Evolutionary conservation across 2,888 invertebrate species (phyloP), one percentile per base, ranked within the genome.

Genomic region (Drosophila mulleri): DNA sequence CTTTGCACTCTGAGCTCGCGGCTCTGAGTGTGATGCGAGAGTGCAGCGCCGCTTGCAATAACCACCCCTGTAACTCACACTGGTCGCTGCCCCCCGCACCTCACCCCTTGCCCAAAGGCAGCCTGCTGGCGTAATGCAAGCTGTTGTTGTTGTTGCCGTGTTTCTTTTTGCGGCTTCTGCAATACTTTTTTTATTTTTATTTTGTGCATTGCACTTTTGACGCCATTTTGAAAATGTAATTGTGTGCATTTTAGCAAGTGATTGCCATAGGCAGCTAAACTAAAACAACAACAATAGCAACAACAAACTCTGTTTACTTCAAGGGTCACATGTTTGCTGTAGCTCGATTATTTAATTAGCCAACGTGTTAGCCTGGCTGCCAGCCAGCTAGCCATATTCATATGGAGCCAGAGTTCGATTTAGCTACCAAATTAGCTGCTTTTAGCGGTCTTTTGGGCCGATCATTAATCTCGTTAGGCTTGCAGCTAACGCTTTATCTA

Each of bases 181-280:
- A 71, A 65, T 78, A 72, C 47, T 53, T 66, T 54, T 65, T 50
- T 41, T n/a, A n/a, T 1, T 26, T 26, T 6, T 23, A 2, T 3
- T 66, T 62, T 53, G 58, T 80, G 57, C 66, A 67, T 63, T 78
- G 80, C 82, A 82, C 75, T 85, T 88, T 80, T 85, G 85, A 82
- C 91, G 91, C 91, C 91, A 91, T 91, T 91, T 91, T 91, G 86
- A 76, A 90, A 90, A 82, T 81, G 78, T 80, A 83, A 85, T 90
- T 85, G 89, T 78, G 80, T 83, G 83, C 78, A 87, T 64, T 80
- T 75, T 69, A 72, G 75, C 76, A 79, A 75, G 75, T 77, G 71
- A 72, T 73, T 77, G 80, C 77, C 65, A 32, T 50, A 50, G 69
- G 52, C 54, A 63, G 56, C 53, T 39, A 59, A 67, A 47, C 52